Evolutionary conservation across 1,140 invertebrate species (phyloP).

Genomic region (Galendromus occidentalis): DNA sequence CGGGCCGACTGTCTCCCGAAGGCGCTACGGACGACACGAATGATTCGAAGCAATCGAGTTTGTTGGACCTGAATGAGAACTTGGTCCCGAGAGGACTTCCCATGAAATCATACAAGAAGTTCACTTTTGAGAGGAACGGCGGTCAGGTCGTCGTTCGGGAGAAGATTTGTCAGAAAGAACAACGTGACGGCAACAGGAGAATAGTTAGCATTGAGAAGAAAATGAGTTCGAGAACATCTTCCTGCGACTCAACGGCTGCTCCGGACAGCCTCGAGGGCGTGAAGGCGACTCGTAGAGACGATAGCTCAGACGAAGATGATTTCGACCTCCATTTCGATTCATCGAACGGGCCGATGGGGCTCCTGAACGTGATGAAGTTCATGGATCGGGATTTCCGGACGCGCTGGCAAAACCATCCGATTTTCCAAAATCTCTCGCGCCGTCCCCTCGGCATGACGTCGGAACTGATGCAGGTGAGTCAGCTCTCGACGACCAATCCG

Average conservation of each 20-base stretch:
- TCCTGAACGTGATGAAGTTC: conserved; percentile 8
- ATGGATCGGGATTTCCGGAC: conserved; percentile 3
- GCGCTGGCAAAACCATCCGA: conserved; percentile 2
- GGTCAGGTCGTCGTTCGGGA: conserved; percentile 1
- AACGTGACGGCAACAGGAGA: background rate
- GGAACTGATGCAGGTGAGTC: background rate
- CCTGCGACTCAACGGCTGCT: background rate
- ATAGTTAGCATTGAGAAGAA: background rate
- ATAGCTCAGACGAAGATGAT: conserved; percentile 5
- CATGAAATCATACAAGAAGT: conserved; percentile 7
- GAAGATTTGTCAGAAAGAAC: conserved; percentile 4
- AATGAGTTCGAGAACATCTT: background rate
- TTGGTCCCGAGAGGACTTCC: background rate
- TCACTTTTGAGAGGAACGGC: background rate
- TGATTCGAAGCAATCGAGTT: background rate
- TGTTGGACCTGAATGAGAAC: background rate
- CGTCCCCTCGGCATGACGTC: background rate
- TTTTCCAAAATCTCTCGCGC: background rate
- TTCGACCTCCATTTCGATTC: conserved; percentile 1
- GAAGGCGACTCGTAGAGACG: background rate
- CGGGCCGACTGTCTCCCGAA: conserved; percentile 4
- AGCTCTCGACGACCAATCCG: too few species aligned
- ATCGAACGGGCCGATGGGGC: background rate
- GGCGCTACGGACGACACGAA: background rate
- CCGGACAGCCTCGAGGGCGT: background rate